Evolutionary conservation across 2,888 invertebrate genomes (phyloP), one percentile per base, ranked within the genome.

Genomic region (Agrenia bidenticulata): DNA sequence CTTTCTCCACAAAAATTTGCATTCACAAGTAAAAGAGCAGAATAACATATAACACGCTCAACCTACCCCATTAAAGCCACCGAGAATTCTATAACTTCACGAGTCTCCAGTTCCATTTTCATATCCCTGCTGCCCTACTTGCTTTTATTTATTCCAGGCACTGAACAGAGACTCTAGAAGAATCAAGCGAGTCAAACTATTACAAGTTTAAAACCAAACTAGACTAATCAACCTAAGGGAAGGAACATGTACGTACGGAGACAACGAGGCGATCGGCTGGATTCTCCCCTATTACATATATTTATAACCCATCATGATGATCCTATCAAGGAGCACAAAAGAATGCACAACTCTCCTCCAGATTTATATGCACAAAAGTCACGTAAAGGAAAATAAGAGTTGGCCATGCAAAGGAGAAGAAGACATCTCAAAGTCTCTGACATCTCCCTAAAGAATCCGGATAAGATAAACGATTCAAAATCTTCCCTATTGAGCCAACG

Each of bases 381-480:
- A 45, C 45, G 45, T 45, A 45, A 45, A 45, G 15, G 9, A 45
- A 45, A 45, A 45, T 45, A 45, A 45, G 45, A 17, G 19, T 15
- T 13, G 51, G 26, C n/a, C 19, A 21, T 17, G 51, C 51, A 21
- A 51, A 23, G 51, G 21, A 51, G 7, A 51, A 51, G 51, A 51
- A 51, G 51, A 51, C 7, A 51, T 51, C 51, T 51, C 5, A 15
- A 24, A 21, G 24, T 51, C 19, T 51, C 51, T 51, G 51, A 51
- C 51, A 51, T 51, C 24, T 51, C 51, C 51, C 51, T 21, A 21
- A 51, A 51, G 51, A 51, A 51, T 51, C 19, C 19, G 51, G 51
- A 51, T 51, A 51, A 51, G 51, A 51, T 51, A 51, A 51, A 51
- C 51, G 51, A 51, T 45, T 45, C 45, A 45, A 45, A 45, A 45